These are phyloP conservation scores for Argyra leucocephala DNA, from an alignment of 2,888 invertebrate species.

Conservation along the genomic window DNA sequence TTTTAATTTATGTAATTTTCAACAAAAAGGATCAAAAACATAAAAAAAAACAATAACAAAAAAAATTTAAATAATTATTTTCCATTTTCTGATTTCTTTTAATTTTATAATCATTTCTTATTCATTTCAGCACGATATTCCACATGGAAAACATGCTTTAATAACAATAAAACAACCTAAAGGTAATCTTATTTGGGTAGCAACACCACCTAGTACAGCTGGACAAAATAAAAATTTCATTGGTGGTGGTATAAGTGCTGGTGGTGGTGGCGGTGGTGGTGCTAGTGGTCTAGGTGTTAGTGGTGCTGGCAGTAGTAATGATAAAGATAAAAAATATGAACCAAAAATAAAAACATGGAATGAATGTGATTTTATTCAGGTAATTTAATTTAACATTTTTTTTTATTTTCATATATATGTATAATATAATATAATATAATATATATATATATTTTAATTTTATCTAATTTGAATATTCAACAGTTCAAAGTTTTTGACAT, in stretches of 20 bases:
- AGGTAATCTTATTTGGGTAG: constrained; percentile 74
- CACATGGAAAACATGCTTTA: constrained; percentile 77
- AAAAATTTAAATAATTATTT: neutral
- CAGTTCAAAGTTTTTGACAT: no score
- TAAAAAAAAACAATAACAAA: neutral
- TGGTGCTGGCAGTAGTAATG: constrained; percentile 34
- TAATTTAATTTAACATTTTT: constrained; percentile 37
- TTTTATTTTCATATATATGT: constrained; percentile 15
- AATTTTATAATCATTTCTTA: no score
- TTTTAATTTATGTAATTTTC: no score
- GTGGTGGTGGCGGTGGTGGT: neutral
- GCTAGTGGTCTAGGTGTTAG: constrained; percentile 32
- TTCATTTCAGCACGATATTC: constrained; percentile 66
- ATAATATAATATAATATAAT: no score
- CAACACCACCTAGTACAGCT: constrained; percentile 53
- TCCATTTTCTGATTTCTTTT: neutral
- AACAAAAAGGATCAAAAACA: no score
- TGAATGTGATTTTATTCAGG: constrained; percentile 74
- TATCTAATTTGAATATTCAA: no score
- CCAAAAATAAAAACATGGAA: constrained; percentile 61
- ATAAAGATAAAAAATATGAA: constrained; percentile 49
- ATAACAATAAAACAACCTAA: constrained; percentile 77
- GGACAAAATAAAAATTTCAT: constrained; percentile 44
- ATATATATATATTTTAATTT: no score
- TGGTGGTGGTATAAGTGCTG: neutral